A percentile compares a stretch with the other conserved stretches of the same genome.
Conservation (phyloP, 2,888 invertebrate genomes). For the Cephus runcator region DNA sequence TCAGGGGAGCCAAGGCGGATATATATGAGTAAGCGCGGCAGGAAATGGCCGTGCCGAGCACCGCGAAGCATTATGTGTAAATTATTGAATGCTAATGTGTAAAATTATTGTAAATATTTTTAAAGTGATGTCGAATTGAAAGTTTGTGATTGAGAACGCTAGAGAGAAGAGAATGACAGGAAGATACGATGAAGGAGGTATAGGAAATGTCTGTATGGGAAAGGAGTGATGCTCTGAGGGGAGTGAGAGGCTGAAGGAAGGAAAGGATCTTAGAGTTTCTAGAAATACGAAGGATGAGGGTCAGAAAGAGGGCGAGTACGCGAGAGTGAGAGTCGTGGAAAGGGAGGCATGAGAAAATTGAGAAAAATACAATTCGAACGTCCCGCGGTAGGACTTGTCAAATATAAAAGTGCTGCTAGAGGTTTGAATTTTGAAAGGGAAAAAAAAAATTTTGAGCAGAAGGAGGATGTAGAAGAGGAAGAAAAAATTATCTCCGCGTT, state of each 20-base stretch:
- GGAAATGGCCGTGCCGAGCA: slow-evolving; percentile 6
- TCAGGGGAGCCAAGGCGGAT: too few species aligned
- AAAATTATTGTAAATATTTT: slow-evolving; percentile 56
- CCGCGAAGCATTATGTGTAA: slow-evolving; percentile 43
- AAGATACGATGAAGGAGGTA: slow-evolving; percentile 14
- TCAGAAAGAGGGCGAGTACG: neutral
- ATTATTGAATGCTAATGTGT: slow-evolving; percentile 50
- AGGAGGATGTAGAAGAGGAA: too few species aligned
- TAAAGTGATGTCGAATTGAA: slow-evolving; percentile 21
- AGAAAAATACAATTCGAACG: too few species aligned
- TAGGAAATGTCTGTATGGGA: neutral
- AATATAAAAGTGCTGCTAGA: too few species aligned
- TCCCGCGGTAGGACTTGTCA: too few species aligned
- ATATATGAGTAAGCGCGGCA: neutral
- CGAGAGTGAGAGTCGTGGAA: neutral
- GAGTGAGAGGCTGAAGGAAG: too few species aligned
- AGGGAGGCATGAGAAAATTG: too few species aligned
- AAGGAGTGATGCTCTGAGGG: neutral
- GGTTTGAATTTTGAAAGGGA: too few species aligned
- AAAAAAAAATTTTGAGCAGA: too few species aligned
- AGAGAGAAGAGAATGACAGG: slow-evolving; percentile 13
- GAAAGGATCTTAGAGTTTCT: too few species aligned
- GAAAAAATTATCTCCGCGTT: too few species aligned
- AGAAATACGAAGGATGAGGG: neutral
- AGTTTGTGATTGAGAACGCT: slow-evolving; percentile 16